phyloP scores from a whole-genome alignment of 2,797 vertebrate species.

The Microctenopoma steveboyesi region DNA sequence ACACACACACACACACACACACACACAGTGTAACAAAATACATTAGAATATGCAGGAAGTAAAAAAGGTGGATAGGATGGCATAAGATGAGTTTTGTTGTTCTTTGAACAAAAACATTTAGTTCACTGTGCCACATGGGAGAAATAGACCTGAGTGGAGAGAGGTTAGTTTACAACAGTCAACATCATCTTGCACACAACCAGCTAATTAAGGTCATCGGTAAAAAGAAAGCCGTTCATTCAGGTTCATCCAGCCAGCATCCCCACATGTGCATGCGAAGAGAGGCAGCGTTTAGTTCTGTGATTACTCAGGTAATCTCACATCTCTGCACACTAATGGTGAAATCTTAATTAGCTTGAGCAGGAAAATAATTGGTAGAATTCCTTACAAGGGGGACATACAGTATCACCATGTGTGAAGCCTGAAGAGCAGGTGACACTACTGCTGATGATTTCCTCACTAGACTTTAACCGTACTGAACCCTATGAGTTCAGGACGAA shows the following conservation, averaged over 20 bases:
- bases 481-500: not conserved
- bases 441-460: too few relatives aligned
- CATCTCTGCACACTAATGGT: too few relatives aligned
- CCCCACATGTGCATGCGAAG: not conserved
- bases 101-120: not conserved
- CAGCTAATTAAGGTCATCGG: not conserved
- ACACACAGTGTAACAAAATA: not conserved
- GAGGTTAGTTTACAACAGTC: slow-evolving; percentile 1
- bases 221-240: slow-evolving; percentile 7
- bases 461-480: too few relatives aligned
- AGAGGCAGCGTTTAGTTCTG: too few relatives aligned
- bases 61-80: not conserved
- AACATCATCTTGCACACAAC: not conserved
- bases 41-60: not conserved
- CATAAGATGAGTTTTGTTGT: not conserved
- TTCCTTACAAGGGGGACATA: too few relatives aligned
- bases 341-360: too few relatives aligned
- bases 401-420: too few relatives aligned
- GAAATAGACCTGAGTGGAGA: not conserved
- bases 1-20: too few relatives aligned
- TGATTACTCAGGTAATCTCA: too few relatives aligned
- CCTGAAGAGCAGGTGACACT: too few relatives aligned
- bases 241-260: not conserved
- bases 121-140: not conserved
- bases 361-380: too few relatives aligned